Evolutionary conservation across 2,797 vertebrate species (phyloP), one percentile per base, ranked within the genome.

Genomic region (Semaprochilodus insignis): DNA sequence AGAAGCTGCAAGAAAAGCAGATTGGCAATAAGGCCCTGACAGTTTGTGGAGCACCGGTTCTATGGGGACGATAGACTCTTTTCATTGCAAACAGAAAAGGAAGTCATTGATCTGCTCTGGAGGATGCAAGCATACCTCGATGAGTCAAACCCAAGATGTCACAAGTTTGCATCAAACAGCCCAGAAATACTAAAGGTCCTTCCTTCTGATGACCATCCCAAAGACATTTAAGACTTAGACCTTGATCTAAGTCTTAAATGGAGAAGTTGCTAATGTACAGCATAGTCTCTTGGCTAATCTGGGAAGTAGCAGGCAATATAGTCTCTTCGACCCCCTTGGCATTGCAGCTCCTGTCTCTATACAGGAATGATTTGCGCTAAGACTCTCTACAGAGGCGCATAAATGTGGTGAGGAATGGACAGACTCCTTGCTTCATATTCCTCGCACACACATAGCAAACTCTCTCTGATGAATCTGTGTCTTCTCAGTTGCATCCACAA

Each of bases 151-250:
- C 23, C 34, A 19, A 25, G 11, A 10, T 14, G 55, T 0, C 52
- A 74, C 72, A 74, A 74, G 40, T 23, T 74, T 17, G 51, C 23
- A 17, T 74, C 72, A 1, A 74, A 74, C 27, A 74, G 72, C 52
- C 6, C 27, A 15, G 15, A 31, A 17, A 25, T 74, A 17, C 11
- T 57, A 15, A 74, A n/a, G 6, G 27, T 54, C 10, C 59, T 74
- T 34, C 52, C 73, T 13, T 19, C 44, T 10, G 52, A 59, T 1
- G 15, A 74, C 40, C 52, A 17, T 19, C 52, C 72, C 14, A 34
- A 31, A 13, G 62, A 55, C 10, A 55, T 54, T 27, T 55, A 74
- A 31, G 54, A 59, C 13, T 21, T 74, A 8, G 51, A 73, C 19
- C 73, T 75, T 10, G 52, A 36, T 8, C 13, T 7, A 74, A 17